Conservation (phyloP, 2,797 vertebrate genomes). For the Rhincodon typus region DNA sequence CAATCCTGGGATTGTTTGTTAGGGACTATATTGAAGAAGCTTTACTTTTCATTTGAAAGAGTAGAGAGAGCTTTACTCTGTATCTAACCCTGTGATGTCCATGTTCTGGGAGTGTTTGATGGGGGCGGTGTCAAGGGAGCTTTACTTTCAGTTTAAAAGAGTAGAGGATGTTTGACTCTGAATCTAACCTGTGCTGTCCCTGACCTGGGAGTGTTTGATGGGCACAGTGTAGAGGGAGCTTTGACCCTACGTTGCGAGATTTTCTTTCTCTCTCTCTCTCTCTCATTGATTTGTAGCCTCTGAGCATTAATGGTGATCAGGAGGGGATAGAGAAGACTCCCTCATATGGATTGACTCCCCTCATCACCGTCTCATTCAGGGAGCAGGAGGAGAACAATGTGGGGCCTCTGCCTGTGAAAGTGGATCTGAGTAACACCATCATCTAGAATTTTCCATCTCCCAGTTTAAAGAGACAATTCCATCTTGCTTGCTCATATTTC, state of each 20-base stretch:
- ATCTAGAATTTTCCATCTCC: conserved; percentile 60
- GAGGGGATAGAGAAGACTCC: conserved; percentile 69
- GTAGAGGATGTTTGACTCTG: not conserved
- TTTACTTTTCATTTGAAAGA: not conserved
- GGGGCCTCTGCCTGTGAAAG: conserved; percentile 80
- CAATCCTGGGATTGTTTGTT: not conserved
- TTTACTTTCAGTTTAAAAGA: not conserved
- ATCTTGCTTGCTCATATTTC: not conserved
- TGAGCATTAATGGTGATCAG: conserved; percentile 87
- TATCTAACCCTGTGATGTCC: not conserved
- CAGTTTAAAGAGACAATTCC: not conserved
- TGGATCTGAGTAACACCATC: conserved; percentile 82
- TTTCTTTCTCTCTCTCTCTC: conserved; percentile 21
- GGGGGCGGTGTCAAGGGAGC: not conserved
- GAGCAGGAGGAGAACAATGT: conserved; percentile 65
- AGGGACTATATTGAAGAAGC: not conserved
- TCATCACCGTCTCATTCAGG: conserved; percentile 67
- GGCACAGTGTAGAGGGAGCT: no score
- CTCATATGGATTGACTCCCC: conserved; percentile 63
- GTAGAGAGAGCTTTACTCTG: not conserved
- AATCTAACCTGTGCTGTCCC: not conserved
- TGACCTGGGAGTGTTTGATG: not conserved
- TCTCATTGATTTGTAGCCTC: conserved; percentile 46
- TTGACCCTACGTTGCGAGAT: no score
- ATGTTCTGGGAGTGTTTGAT: not conserved